These are phyloP conservation scores for Chanos chanos DNA, from an alignment of 2,797 vertebrate species.

Conservation along the genomic window DNA sequence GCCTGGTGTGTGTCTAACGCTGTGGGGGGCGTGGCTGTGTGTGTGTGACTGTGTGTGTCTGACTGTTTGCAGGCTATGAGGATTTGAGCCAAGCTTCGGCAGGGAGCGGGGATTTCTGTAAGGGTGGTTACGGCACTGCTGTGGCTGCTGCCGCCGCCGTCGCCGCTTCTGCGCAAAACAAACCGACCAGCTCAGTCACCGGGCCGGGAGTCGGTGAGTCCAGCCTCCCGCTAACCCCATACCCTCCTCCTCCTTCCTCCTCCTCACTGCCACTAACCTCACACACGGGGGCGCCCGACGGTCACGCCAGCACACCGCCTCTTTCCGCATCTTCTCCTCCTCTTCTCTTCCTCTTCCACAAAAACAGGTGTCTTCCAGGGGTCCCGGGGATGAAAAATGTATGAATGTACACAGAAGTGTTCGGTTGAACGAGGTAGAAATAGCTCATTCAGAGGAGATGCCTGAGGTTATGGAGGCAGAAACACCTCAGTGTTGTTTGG, in stretches of 20 bases:
- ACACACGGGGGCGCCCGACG: constrained; percentile 32
- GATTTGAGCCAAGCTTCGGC: constrained; percentile 83
- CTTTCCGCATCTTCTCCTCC: constrained; percentile 24
- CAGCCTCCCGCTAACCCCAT: constrained; percentile 61
- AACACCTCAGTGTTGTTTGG: too few relatives aligned
- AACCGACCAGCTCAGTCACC: constrained; percentile 79
- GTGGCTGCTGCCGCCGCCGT: constrained; percentile 66
- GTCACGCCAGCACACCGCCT: constrained; percentile 41
- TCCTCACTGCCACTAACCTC: constrained; percentile 50
- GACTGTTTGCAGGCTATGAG: constrained; percentile 87
- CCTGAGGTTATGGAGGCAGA: too few relatives aligned
- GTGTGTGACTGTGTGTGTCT: constrained; percentile 72
- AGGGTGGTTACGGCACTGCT: constrained; percentile 80
- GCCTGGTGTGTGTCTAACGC: constrained; percentile 78
- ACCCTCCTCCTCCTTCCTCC: constrained; percentile 45
- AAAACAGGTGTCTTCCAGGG: too few relatives aligned
- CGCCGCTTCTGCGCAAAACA: constrained; percentile 78
- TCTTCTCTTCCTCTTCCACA: not conserved
- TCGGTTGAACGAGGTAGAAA: too few relatives aligned
- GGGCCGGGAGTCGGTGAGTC: constrained; percentile 85
- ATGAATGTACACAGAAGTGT: too few relatives aligned
- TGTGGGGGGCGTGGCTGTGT: constrained; percentile 58
- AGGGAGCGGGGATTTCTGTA: constrained; percentile 85
- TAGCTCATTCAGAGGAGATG: too few relatives aligned
- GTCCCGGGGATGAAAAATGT: too few relatives aligned